Percentiles rank a stretch among this genome's conserved stretches.
Conservation (phyloP, 2,888 invertebrate genomes). For the Amphipoea lucens region DNA sequence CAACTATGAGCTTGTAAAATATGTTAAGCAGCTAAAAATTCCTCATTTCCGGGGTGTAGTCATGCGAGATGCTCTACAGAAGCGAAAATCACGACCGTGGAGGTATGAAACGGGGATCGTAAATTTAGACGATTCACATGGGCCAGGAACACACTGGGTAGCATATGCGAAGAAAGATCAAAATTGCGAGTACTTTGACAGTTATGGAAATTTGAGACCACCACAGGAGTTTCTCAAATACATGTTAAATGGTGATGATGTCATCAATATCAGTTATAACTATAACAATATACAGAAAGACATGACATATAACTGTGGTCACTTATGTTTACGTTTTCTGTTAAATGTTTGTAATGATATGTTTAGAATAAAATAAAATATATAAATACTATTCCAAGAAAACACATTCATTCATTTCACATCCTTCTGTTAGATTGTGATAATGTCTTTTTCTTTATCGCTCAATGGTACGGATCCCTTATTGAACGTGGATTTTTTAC, state of each 20-base stretch:
- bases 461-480: conserved; percentile 3
- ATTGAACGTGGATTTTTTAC: background rate
- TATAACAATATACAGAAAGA: background rate
- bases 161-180: conserved; percentile 11
- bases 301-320: background rate
- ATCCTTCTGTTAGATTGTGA: conserved; percentile 3
- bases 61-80: conserved; percentile 1
- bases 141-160: conserved; percentile 3
- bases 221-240: background rate
- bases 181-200: conserved; percentile 33
- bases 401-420: background rate
- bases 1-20: conserved; percentile 3
- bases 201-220: conserved; percentile 22
- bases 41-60: conserved; percentile 2
- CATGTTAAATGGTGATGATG: background rate
- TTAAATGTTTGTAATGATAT: background rate
- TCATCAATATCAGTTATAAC: conserved; percentile 4
- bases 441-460: background rate
- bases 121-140: background rate
- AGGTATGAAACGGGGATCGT: conserved; percentile 6
- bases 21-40: conserved; percentile 1
- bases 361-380: background rate
- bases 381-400: background rate
- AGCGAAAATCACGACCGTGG: background rate
- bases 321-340: conserved; percentile 5